Evolutionary conservation across 2,797 vertebrate genomes (phyloP), one percentile per base, ranked within the genome.

Genomic region (Ammospiza maritima): DNA sequence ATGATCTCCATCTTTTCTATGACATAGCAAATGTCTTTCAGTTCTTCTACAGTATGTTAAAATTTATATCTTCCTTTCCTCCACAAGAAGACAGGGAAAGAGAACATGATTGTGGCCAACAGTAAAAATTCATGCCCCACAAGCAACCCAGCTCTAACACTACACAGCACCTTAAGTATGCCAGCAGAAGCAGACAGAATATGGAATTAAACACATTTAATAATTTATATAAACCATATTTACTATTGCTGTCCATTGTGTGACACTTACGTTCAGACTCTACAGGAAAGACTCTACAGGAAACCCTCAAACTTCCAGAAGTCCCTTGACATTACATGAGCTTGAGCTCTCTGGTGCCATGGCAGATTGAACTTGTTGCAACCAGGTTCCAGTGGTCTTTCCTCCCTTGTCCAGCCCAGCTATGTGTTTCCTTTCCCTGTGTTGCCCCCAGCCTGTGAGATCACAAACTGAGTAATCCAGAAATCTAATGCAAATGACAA

Each of bases 371-470:
- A 34, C 8, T 16, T 12, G 29, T 17, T 13, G 61, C 85, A 82
- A 20, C 4, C 9, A 85, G 17, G 22, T 72, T 72, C 34, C 38
- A 71, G 57, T 14, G 16, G 30, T 77, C 25, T 65, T 44, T 36
- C 16, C 21, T 71, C 38, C 53, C 42, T 38, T 65, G 27, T 13
- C 30, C 70, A 48, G 6, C 19, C 32, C 50, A 70, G 13, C 13
- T 47, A 45, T 0, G 0, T 7, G 8, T 23, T 92, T 70, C 16
- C 32, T 38, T 29, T 47, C 42, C 38, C 58, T 73, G 14, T 20
- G 21, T 22, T 71, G 38, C 8, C 56, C 6, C 5, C 40, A 70
- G 30, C 22, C 42, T 67, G 15, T 32, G 70, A 84, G 47, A 62
- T 48, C 36, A 81, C 44, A 66, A 0, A 2, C 14, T 21, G 16